phyloP scores from a whole-genome alignment of 2,888 invertebrate species.

The Masnerella sp. region DNA sequence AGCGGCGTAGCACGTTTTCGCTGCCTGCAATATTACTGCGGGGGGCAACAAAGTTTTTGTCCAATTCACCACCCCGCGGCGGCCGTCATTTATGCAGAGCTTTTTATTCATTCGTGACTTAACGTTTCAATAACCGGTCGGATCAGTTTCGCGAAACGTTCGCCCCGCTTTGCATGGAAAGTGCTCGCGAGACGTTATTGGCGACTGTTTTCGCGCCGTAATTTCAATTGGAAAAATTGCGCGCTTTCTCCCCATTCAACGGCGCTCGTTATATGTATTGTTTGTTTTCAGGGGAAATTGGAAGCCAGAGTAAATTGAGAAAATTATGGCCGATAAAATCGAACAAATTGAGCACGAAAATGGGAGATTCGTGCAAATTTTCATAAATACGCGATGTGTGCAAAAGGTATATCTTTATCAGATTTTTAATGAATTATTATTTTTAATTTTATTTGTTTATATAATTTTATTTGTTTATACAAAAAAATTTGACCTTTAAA shows the following conservation, averaged over 20 bases:
- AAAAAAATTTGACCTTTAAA: no score
- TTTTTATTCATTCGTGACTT: conserved; percentile 73
- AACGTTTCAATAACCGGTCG: conserved; percentile 78
- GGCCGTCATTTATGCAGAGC: conserved; percentile 68
- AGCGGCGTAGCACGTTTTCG: conserved; percentile 78
- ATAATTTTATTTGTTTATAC: no score
- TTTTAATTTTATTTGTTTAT: no score
- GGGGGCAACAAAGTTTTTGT: conserved; percentile 44
- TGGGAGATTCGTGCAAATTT: no score
- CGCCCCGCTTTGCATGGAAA: conserved; percentile 46
- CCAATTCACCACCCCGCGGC: conserved; percentile 47
- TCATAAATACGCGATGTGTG: no score
- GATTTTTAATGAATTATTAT: no score
- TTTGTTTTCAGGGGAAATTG: background rate
- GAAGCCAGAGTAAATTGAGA: background rate
- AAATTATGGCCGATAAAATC: no score
- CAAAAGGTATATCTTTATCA: no score
- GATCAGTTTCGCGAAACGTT: conserved; percentile 43
- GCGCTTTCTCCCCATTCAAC: conserved; percentile 9
- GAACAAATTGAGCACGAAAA: no score
- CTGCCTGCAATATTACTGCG: conserved; percentile 76
- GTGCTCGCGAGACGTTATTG: conserved; percentile 33
- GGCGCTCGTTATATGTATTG: background rate
- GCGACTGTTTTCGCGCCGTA: conserved; percentile 27
- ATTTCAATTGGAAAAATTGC: conserved; percentile 43